These are phyloP conservation scores for Andrena bicolor DNA, from an alignment of 2,888 invertebrate species.

Conservation along the genomic window DNA sequence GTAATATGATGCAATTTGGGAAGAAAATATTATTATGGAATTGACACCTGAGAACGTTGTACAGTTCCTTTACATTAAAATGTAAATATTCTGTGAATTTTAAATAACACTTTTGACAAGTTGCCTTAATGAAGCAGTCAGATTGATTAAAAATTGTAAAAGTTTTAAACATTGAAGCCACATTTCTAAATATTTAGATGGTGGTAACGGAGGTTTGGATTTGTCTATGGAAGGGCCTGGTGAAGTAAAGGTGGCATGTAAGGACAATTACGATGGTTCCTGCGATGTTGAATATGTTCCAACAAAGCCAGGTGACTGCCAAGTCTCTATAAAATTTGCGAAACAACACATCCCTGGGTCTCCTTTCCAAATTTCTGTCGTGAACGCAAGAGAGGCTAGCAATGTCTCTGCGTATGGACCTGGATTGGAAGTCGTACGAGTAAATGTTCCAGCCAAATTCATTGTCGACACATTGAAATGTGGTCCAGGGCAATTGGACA, in stretches of 20 bases:
- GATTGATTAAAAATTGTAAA: too few species aligned
- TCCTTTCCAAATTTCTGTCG: conserved; percentile 89
- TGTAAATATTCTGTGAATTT: too few species aligned
- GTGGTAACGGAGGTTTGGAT: conserved; percentile 93
- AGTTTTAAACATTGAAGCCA: not conserved
- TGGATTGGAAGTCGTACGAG: conserved; percentile 91
- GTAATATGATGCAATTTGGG: too few species aligned
- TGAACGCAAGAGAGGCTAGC: conserved; percentile 86
- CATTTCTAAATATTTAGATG: conserved; percentile 85
- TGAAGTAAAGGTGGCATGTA: conserved; percentile 93
- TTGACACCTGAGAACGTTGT: too few species aligned
- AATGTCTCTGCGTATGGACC: conserved; percentile 92
- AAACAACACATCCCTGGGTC: conserved; percentile 94
- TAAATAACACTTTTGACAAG: too few species aligned
- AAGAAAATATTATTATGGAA: too few species aligned
- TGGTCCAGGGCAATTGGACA: conserved; percentile 90
- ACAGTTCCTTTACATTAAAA: too few species aligned
- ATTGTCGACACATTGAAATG: conserved; percentile 91
- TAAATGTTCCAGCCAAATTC: conserved; percentile 90
- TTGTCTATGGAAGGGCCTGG: conserved; percentile 94
- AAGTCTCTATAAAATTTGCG: conserved; percentile 93
- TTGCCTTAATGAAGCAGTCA: too few species aligned
- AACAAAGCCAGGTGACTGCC: conserved; percentile 92
- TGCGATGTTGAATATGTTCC: conserved; percentile 94
- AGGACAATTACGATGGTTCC: conserved; percentile 94